phyloP scores from a whole-genome alignment of 2,113 vertebrate genomes.

The Oreochromis niloticus region DNA sequence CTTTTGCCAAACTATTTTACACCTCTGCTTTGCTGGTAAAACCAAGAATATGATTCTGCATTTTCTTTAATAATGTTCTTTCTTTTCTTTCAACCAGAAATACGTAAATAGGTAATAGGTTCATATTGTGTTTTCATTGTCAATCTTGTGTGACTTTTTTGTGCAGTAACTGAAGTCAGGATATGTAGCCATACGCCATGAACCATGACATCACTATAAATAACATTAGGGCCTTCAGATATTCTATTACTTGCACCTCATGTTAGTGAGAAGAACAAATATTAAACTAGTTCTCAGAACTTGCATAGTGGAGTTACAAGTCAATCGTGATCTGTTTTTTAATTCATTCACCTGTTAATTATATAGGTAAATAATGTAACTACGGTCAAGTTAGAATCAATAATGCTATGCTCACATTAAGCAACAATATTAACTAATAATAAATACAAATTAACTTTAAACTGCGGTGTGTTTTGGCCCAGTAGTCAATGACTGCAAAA shows the following conservation, averaged over 20 bases:
- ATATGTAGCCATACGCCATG: accelerated
- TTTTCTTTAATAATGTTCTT: too few relatives aligned
- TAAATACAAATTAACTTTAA: neutral
- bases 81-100: too few relatives aligned
- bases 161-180: neutral
- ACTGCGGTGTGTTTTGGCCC: neutral
- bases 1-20: too few relatives aligned
- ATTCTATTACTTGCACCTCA: neutral
- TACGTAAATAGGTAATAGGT: too few relatives aligned
- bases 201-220: neutral
- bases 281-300: neutral
- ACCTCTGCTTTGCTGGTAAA: too few relatives aligned
- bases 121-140: neutral
- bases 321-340: neutral
- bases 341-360: neutral
- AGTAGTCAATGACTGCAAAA: neutral
- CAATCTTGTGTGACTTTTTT: neutral
- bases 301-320: neutral
- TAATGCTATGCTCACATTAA: neutral
- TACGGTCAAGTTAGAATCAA: neutral
- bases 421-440: neutral
- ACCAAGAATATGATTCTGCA: too few relatives aligned
- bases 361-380: neutral
- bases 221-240: neutral
- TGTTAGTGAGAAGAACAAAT: neutral